Evolutionary conservation across 2,113 vertebrate species (phyloP), one percentile per base, ranked within the genome.

Genomic region (Rhabdornis inornatus): DNA sequence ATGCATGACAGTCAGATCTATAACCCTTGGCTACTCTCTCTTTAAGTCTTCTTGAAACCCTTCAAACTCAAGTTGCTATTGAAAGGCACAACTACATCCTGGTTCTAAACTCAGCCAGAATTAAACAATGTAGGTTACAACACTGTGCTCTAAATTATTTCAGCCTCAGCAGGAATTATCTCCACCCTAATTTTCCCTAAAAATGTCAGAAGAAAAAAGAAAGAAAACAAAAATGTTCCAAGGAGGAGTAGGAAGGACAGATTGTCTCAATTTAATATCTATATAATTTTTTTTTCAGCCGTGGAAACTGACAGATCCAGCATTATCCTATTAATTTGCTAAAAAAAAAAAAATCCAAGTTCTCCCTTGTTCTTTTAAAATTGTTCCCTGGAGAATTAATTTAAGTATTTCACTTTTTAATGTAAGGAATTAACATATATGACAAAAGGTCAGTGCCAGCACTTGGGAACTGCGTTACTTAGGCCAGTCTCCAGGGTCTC

Each of bases 401-500:
- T 82, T 91, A 87, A 94, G 10, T 22, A 55, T 63, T 95, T 92
- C 11, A 47, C 14, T 92, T 95, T 90, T 83, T 93, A 77, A n/a
- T 72, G 44, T 56, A 74, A 72, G 17, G 28, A 96, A 92, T 94
- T 91, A 93, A 86, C 74, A 91, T 64, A 60, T 40, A 84, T 66
- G 71, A 90, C 44, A 83, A 87, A 95, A 31, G 49, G 80, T 72
- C 64, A 50, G n/a, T 35, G 27, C 4, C 24, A 19, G 22, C 64
- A 53, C n/a, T 60, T 90, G 49, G 66, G 30, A 89, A 78, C 23
- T 37, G 6, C 27, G 31, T 61, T 71, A 83, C 55, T 64, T 90
- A 76, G 37, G 22, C 14, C 37, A n/a, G 23, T 59, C 55, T 93
- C 75, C 3, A 17, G 24, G 20, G 50, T 89, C 40, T 81, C 59